Conservation (phyloP, 1,140 invertebrate species). For the Charaxes varanes region DNA sequence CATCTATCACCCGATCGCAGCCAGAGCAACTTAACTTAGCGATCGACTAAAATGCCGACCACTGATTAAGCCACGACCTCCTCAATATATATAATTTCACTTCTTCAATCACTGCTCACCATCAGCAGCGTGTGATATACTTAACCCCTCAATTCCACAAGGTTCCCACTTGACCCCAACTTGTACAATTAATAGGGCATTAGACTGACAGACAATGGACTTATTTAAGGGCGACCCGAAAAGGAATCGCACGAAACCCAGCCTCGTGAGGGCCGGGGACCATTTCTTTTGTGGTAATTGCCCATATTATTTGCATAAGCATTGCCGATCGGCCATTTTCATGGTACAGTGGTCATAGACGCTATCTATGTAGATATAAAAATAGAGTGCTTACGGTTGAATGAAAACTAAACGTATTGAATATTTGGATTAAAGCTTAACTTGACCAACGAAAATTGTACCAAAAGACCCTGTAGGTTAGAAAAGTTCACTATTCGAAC, state of each 20-base stretch:
- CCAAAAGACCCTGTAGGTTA: no score
- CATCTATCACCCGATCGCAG: no score
- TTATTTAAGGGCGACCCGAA: slow-evolving; percentile 51
- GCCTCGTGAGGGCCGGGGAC: slow-evolving; percentile 36
- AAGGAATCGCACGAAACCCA: slow-evolving; percentile 52
- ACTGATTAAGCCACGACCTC: no score
- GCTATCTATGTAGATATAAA: neutral
- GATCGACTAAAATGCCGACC: no score
- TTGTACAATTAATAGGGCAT: slow-evolving; percentile 35
- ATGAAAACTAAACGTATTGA: no score
- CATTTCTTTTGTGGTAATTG: slow-evolving; percentile 61
- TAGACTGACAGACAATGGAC: slow-evolving; percentile 51
- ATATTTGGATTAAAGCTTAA: no score
- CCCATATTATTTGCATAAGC: slow-evolving; percentile 50
- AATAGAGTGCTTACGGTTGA: no score
- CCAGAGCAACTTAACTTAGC: no score
- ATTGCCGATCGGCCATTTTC: slow-evolving; percentile 14
- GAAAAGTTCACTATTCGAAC: no score
- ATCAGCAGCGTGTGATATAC: neutral
- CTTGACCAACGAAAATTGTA: no score
- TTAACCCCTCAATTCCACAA: neutral
- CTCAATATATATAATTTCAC: neutral
- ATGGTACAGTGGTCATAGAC: slow-evolving; percentile 10
- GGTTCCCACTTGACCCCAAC: slow-evolving; percentile 31
- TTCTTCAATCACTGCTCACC: neutral